phyloP scores from a whole-genome alignment of 2,888 invertebrate genomes.

The Ptilodon capucinus region DNA sequence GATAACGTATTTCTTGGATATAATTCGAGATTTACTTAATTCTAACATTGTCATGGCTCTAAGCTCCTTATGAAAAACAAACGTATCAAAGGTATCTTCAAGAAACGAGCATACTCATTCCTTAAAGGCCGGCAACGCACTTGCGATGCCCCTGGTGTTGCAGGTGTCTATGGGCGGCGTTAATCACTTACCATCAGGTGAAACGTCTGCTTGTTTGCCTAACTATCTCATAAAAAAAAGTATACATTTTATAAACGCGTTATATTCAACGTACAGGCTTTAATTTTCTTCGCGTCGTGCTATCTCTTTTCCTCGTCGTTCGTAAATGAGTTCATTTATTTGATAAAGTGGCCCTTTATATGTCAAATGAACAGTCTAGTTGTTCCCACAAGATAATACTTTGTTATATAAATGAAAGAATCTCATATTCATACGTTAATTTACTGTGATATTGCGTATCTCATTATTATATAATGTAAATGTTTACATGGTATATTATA shows the following conservation, averaged over 20 bases:
- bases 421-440: constrained; percentile 2
- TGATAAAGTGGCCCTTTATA: constrained; percentile 8
- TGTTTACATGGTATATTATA: neutral
- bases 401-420: constrained; percentile 5
- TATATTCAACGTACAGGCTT: neutral
- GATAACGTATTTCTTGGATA: neutral
- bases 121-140: no score
- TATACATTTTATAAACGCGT: no score
- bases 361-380: constrained; percentile 6
- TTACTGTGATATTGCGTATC: neutral
- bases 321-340: constrained; percentile 15
- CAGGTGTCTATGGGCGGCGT: no score
- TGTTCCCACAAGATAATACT: constrained; percentile 3
- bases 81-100: no score
- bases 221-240: no score
- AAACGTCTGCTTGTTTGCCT: no score
- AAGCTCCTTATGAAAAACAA: no score
- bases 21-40: no score
- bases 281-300: constrained; percentile 8
- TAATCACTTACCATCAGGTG: no score
- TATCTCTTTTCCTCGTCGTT: constrained; percentile 4
- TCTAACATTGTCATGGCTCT: no score
- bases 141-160: no score
- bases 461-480: neutral
- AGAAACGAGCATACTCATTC: no score